These are phyloP conservation scores for Erynnis tages DNA, from an alignment of 2,888 invertebrate species.

Conservation along the genomic window DNA sequence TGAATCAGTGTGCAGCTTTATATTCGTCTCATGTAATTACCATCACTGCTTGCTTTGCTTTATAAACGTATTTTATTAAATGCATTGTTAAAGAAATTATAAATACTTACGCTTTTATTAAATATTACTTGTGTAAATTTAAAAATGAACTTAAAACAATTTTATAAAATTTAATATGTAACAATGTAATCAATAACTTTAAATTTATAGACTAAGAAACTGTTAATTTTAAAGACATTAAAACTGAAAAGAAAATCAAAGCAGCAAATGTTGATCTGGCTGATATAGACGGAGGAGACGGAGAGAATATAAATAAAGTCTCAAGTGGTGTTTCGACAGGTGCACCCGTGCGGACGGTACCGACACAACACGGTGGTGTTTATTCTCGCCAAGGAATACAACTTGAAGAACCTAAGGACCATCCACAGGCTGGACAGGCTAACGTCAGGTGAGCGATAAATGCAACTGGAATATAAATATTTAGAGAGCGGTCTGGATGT, in stretches of 20 bases:
- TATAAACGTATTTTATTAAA: neutral
- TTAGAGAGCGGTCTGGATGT: too few species aligned
- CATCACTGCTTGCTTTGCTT: slow-evolving; percentile 25
- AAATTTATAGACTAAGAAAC: too few species aligned
- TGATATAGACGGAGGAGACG: neutral
- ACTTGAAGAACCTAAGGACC: slow-evolving; percentile 94
- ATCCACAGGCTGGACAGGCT: slow-evolving; percentile 98
- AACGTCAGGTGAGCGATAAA: slow-evolving; percentile 87
- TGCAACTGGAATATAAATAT: neutral
- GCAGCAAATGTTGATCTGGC: neutral
- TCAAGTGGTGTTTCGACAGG: slow-evolving; percentile 76
- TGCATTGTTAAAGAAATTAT: slow-evolving; percentile 7
- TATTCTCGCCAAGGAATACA: slow-evolving; percentile 97
- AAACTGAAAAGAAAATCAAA: neutral
- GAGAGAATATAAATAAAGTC: slow-evolving; percentile 12
- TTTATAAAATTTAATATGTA: too few species aligned
- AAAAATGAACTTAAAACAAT: neutral
- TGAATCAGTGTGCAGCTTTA: slow-evolving; percentile 14
- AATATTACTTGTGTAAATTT: too few species aligned
- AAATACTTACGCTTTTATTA: neutral
- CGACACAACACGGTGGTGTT: slow-evolving; percentile 98
- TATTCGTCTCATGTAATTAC: slow-evolving; percentile 20
- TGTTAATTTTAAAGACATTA: too few species aligned
- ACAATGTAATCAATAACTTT: too few species aligned
- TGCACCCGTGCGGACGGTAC: slow-evolving; percentile 99